phyloP scores from a whole-genome alignment of 2,888 invertebrate species.

The Timandra comae region DNA sequence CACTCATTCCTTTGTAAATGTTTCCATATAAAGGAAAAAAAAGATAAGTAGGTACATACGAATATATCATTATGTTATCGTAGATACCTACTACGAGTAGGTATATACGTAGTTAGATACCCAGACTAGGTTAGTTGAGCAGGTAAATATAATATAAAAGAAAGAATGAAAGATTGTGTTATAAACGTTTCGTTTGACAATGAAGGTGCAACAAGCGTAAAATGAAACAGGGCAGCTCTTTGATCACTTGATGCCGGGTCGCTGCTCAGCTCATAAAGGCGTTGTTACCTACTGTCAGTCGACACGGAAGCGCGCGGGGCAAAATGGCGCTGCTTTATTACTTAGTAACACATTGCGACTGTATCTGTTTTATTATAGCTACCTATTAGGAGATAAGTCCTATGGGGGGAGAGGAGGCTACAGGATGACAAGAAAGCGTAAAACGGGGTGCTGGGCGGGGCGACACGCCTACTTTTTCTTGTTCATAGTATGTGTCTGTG shows the following conservation, averaged over 20 bases:
- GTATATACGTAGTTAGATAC: no score
- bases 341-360: slow-evolving; percentile 72
- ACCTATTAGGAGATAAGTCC: slow-evolving; percentile 68
- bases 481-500: slow-evolving; percentile 30
- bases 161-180: slow-evolving; percentile 52
- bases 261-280: slow-evolving; percentile 63
- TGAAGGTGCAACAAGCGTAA: slow-evolving; percentile 61
- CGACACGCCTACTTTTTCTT: slow-evolving; percentile 71
- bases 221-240: slow-evolving; percentile 62
- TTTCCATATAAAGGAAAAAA: no score
- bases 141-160: slow-evolving; percentile 4
- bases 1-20: no score
- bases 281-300: slow-evolving; percentile 37
- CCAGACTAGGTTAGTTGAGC: slow-evolving; percentile 1
- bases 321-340: slow-evolving; percentile 76
- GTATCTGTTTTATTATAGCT: slow-evolving; percentile 71
- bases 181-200: slow-evolving; percentile 59
- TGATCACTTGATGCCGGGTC: slow-evolving; percentile 64
- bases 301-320: slow-evolving; percentile 60
- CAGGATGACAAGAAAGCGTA: slow-evolving; percentile 54
- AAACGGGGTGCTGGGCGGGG: slow-evolving; percentile 58
- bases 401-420: slow-evolving; percentile 44
- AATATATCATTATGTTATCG: no score
- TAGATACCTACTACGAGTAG: no score
- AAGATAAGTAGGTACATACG: no score